Evolutionary conservation across 2,113 vertebrate species (phyloP).

Genomic region (Craseonycteris thonglongyai): DNA sequence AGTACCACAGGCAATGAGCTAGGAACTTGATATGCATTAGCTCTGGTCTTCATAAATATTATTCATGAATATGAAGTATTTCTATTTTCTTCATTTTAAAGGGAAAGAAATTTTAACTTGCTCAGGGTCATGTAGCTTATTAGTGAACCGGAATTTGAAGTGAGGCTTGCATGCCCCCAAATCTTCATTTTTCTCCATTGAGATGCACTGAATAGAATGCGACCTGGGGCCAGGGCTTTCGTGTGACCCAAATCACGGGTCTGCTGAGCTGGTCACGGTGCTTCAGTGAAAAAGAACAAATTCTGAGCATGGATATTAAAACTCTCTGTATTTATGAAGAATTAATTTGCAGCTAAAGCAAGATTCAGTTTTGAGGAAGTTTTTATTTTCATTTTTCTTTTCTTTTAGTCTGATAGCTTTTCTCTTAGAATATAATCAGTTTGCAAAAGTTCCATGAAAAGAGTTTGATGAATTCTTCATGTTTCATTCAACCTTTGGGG

Average conservation of each 20-base stretch:
- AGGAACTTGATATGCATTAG: neutral
- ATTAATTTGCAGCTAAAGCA: neutral
- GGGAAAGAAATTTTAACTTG: neutral
- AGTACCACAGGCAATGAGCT: neutral
- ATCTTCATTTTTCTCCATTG: neutral
- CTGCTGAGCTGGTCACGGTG: neutral
- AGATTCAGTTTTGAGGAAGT: neutral
- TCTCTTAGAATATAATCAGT: neutral
- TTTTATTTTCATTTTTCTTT: neutral
- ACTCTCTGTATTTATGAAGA: neutral
- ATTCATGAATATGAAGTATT: neutral
- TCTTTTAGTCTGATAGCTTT: neutral
- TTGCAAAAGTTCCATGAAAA: neutral
- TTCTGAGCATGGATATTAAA: neutral
- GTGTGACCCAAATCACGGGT: neutral
- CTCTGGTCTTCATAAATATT: neutral
- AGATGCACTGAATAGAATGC: neutral
- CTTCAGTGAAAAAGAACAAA: neutral
- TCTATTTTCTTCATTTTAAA: constrained; percentile 26
- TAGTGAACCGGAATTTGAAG: neutral
- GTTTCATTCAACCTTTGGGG: constrained; percentile 10
- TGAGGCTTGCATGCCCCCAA: neutral
- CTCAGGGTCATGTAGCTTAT: neutral
- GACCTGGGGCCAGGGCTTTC: neutral
- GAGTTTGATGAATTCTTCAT: constrained; percentile 13